phyloP scores from a whole-genome alignment of 30 jellyfish, hydroid and myxozoan genomes.

The Aurelia sp. region DNA sequence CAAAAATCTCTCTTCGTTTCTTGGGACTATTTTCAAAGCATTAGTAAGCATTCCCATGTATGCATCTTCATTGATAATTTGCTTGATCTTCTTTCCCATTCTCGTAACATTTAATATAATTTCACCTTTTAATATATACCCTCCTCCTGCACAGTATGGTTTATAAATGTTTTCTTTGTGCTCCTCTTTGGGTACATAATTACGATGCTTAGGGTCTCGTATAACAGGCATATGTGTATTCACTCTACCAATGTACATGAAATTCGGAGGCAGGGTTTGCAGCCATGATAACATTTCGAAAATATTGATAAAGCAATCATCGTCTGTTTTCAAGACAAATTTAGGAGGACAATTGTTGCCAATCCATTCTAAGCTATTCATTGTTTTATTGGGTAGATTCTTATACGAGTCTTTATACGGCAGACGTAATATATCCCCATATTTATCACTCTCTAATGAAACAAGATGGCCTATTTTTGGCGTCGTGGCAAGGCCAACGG shows the following conservation, averaged over 20 bases:
- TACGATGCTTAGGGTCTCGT: slow-evolving; percentile 96
- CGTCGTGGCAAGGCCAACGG: slow-evolving; percentile 85
- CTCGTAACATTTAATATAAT: slow-evolving; percentile 70
- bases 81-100: slow-evolving; percentile 78
- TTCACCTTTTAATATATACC: slow-evolving; percentile 78
- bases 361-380: slow-evolving; percentile 94
- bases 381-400: slow-evolving; percentile 89
- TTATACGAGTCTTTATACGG: slow-evolving; percentile 85
- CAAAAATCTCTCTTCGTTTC: slow-evolving; percentile 89
- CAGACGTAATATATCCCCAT: slow-evolving; percentile 75
- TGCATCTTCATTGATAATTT: slow-evolving; percentile 96
- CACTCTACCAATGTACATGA: slow-evolving; percentile 83
- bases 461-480: slow-evolving; percentile 58
- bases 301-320: slow-evolving; percentile 91
- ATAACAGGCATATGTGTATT: slow-evolving; percentile 89
- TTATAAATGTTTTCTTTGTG: slow-evolving; percentile 72
- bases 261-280: slow-evolving; percentile 50
- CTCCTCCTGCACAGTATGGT: slow-evolving; percentile 98
- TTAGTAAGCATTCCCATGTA: slow-evolving; percentile 94
- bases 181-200: slow-evolving; percentile 85
- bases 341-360: slow-evolving; percentile 87
- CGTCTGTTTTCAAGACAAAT: slow-evolving; percentile 92
- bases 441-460: slow-evolving; percentile 64
- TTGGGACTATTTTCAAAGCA: slow-evolving; percentile 77
- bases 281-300: slow-evolving; percentile 82